Evolutionary conservation across 2,113 vertebrate genomes (phyloP), one percentile per base, ranked within the genome.

Genomic region (Grus americana): DNA sequence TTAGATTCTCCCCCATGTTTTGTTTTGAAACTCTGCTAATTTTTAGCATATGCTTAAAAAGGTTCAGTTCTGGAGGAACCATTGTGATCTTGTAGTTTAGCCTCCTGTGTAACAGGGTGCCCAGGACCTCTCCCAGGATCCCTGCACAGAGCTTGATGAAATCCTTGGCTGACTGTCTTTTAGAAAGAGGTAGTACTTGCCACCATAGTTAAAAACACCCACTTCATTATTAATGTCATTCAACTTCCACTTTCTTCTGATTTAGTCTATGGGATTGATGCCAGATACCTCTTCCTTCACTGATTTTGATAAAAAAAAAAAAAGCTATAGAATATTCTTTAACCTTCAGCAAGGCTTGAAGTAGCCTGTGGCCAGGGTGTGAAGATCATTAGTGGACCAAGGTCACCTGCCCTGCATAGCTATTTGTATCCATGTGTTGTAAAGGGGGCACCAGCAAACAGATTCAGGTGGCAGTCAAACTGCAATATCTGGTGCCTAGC

Each of bases 1-100:
- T 44, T 26, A 52, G 42, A 11, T 88, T 73, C 76, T 71, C 50
- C 80, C 46, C 40, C 68, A 4, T 23, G 73, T 74, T 93, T 91
- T 84, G 72, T 87, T 95, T 91, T 17, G 93, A 90, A 96, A 92
- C 46, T 76, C 76, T 36, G 57, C n/a, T 96, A 55, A 94, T 90
- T 81, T 91, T 58, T 71, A 91, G 84, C 95, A 94, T 59, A 74
- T 90, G 81, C 55, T 91, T 17, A 6, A 30, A 34, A 36, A 89
- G 21, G 34, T 46, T 88, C 10, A 0, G 54, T 34, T 10, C 20
- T 42, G 83, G 80, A 94, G n/a, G 32, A 87, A 42, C 59, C 80
- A 50, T 71, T 36, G 49, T 38, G 21, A 42, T 52, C n/a, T 70
- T 67, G 54, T 16, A 11, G 50, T 15, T 55, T 24, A 63, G 34